Evolutionary conservation across 2,888 invertebrate genomes (phyloP), one percentile per base, ranked within the genome.

Genomic region (Alcis repandata): DNA sequence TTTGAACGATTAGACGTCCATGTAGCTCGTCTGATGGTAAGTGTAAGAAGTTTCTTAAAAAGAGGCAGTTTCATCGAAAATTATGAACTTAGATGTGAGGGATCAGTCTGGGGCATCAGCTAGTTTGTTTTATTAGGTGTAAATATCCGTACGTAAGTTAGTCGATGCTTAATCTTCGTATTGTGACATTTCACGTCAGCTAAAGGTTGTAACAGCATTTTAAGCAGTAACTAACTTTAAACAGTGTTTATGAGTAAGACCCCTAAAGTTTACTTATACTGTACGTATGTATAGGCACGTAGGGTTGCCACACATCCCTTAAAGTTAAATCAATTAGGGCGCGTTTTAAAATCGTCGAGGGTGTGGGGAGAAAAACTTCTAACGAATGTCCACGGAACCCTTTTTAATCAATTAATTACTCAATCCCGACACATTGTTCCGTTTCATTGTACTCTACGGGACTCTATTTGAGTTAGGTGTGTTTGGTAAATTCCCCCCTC

Each of bases 381-480:
- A 89, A 90, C 88, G 90, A 91, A 87, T 82, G 80, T 83, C 80
- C 83, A 74, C 78, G 74, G 80, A 79, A 83, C 89, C 90, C 91
- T 87, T 91, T 89, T 89, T 87, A 88, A 91, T 91, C 89, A 90
- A 90, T 90, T 91, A 90, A 90, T 90, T 90, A 90, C 84, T 80
- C 86, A 79, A 86, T 87, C 83, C 81, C 82, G 82, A 83, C 83
- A 80, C 83, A 87, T 86, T 87, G 87, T 87, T 75, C 77, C 74
- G 71, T 76, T 78, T 79, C 74, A 71, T 70, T 75, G 79, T 76
- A 63, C 63, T 63, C 64, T 61, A 65, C 48, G 36, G 33, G 63
- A 62, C 64, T 69, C 60, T 63, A 64, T 67, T 67, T 54, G 40
- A 38, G 45, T 53, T 41, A 22, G 40, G 53, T 41, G n/a, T 27